phyloP scores from a whole-genome alignment of 2,888 invertebrate genomes.

The Acleris literana region DNA sequence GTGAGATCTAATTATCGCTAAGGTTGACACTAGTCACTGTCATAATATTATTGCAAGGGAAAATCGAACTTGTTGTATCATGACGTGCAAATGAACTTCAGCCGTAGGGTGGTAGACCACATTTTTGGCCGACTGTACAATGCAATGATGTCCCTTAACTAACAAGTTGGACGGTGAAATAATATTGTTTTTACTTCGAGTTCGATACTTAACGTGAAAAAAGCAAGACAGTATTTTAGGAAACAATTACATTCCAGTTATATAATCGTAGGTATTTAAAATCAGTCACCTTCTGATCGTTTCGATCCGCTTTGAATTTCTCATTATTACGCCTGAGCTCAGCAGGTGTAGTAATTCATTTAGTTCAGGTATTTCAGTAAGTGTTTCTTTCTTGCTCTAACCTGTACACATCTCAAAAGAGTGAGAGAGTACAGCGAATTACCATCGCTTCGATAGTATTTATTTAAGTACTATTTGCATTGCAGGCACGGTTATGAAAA shows the following conservation, averaged over 20 bases:
- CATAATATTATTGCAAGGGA: too few species aligned
- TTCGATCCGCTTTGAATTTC: constrained; percentile 12
- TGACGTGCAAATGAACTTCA: too few species aligned
- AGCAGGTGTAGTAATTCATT: constrained; percentile 5
- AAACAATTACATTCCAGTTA: constrained; percentile 4
- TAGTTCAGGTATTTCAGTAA: background rate
- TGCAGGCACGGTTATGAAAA: constrained; percentile 13
- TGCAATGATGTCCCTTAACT: background rate
- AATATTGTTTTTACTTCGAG: background rate
- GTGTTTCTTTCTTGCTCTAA: constrained; percentile 7
- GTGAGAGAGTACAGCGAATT: constrained; percentile 2
- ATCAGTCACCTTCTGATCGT: background rate
- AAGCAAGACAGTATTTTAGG: constrained; percentile 1
- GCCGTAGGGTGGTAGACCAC: too few species aligned
- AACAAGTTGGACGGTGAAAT: background rate
- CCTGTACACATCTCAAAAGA: background rate
- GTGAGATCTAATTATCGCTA: too few species aligned
- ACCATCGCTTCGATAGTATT: background rate
- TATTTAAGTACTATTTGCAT: background rate
- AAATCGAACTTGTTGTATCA: too few species aligned
- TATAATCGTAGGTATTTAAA: background rate
- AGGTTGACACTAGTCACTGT: too few species aligned
- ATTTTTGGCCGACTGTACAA: too few species aligned
- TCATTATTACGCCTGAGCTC: constrained; percentile 4
- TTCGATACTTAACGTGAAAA: background rate